Evolutionary conservation across 2,797 vertebrate genomes (phyloP), one percentile per base, ranked within the genome.

Genomic region (Acanthornis magna): DNA sequence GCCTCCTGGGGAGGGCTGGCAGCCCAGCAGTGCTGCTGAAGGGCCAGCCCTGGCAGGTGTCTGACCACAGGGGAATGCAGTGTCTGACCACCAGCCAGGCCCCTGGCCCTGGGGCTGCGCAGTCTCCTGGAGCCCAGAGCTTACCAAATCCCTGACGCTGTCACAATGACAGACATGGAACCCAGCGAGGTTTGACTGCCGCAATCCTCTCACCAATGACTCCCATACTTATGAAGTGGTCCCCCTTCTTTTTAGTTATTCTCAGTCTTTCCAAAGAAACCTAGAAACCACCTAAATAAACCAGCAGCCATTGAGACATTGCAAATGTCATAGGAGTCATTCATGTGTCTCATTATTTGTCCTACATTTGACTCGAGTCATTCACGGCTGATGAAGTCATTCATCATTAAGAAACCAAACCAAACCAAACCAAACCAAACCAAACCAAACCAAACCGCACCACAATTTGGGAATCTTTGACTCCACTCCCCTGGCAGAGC

Each of bases 271-370:
- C 97, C 96, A 95, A 74, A 87, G 89, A 93, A 94, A 82, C 91
- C 95, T 89, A 96, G 89, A 97, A 97, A 96, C 96, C 95, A 96
- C 78, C 95, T 93, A 97, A 97, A 96, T 97, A 97, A 97, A 97
- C 50, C 73, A 94, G 95, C 91, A 88, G 54, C 50, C 40, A 95
- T 54, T 51, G 81, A 97, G 96, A 95, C 96, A 92, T 0, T 93
- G 95, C 92, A 97, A 97, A 97, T 97, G 94, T 90, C 94, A 94
- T 61, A 95, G 77, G 95, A 96, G 92, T 96, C 96, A 97, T 97
- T 96, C 97, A 90, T 95, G 91, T 87, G 95, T 90, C 95, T 96
- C 95, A 81, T 91, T 95, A 62, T 93, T 80, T 91, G 96, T 97
- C 93, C 96, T 96, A 43, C 91, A 71, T 96, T 96, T 89, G 84